These are phyloP conservation scores for Galagoides demidoff DNA, from an alignment of 2,797 vertebrate genomes.

Conservation along the genomic window DNA sequence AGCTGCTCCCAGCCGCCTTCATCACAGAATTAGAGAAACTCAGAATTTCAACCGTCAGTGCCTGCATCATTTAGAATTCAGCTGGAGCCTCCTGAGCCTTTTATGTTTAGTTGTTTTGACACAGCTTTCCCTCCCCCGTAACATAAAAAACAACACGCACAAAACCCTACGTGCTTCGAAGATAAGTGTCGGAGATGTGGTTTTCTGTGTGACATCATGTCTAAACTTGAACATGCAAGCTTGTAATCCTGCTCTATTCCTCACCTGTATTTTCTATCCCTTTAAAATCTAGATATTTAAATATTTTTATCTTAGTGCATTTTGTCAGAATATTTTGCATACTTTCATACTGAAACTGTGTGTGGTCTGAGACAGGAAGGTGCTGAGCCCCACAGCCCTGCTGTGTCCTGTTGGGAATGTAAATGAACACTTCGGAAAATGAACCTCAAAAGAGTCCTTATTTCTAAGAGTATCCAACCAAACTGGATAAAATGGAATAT, in stretches of 20 bases:
- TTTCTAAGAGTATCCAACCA: background rate
- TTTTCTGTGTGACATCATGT: background rate
- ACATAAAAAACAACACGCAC: background rate
- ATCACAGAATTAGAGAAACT: background rate
- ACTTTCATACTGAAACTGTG: background rate
- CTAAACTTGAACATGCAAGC: background rate
- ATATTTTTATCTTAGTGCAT: conserved; percentile 13
- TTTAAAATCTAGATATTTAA: conserved; percentile 31
- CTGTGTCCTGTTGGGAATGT: background rate
- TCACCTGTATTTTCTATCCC: background rate
- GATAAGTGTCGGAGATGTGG: background rate
- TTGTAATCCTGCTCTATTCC: background rate
- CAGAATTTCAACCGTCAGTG: conserved; percentile 60
- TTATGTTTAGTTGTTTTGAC: conserved; percentile 57
- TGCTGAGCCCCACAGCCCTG: background rate
- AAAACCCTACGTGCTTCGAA: background rate
- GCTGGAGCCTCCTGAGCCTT: conserved; percentile 60
- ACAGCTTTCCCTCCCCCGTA: background rate
- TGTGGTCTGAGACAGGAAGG: conserved; percentile 23
- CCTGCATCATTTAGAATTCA: conserved; percentile 65
- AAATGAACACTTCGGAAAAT: background rate
- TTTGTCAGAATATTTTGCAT: conserved; percentile 31
- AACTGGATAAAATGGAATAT: background rate
- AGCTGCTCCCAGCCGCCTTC: background rate
- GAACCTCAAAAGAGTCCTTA: background rate